Conservation (phyloP, 35 echinoderm and acorn worm genomes). For the Eucidaris tribuloides region DNA sequence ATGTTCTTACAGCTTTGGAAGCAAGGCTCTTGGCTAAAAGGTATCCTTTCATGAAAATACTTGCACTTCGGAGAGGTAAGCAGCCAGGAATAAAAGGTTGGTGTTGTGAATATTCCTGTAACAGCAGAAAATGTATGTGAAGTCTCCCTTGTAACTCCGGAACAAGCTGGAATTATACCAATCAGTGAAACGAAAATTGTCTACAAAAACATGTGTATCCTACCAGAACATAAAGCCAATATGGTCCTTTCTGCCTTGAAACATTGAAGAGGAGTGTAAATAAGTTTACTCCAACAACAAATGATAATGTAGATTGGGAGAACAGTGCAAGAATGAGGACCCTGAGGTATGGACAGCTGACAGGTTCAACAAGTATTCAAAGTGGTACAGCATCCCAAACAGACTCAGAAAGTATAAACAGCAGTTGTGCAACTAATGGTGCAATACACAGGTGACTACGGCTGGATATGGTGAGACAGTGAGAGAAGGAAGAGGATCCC, state of each 20-base stretch:
- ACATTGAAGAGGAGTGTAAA: slow-evolving; percentile 35
- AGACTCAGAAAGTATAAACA: no score
- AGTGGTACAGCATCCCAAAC: background rate
- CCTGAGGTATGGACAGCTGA: background rate
- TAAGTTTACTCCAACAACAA: background rate
- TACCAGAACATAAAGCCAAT: slow-evolving; percentile 9
- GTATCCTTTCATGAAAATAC: slow-evolving; percentile 51
- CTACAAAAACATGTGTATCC: slow-evolving; percentile 22
- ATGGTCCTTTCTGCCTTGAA: background rate
- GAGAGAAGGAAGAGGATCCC: background rate
- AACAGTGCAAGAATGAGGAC: slow-evolving; percentile 12
- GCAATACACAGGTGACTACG: background rate
- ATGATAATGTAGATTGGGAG: background rate
- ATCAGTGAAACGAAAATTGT: slow-evolving; percentile 41
- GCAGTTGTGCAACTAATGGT: no score
- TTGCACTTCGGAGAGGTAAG: slow-evolving; percentile 26
- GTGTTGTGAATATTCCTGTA: slow-evolving; percentile 36
- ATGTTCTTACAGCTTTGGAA: background rate
- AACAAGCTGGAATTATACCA: slow-evolving; percentile 19
- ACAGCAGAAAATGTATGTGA: background rate
- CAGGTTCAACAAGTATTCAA: background rate
- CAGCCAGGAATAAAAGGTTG: slow-evolving; percentile 33
- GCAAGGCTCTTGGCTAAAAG: background rate
- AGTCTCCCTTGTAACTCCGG: background rate
- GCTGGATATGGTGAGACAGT: background rate